These are phyloP conservation scores for Cephalotes varians DNA, from an alignment of 2,888 invertebrate genomes.

Conservation along the genomic window DNA sequence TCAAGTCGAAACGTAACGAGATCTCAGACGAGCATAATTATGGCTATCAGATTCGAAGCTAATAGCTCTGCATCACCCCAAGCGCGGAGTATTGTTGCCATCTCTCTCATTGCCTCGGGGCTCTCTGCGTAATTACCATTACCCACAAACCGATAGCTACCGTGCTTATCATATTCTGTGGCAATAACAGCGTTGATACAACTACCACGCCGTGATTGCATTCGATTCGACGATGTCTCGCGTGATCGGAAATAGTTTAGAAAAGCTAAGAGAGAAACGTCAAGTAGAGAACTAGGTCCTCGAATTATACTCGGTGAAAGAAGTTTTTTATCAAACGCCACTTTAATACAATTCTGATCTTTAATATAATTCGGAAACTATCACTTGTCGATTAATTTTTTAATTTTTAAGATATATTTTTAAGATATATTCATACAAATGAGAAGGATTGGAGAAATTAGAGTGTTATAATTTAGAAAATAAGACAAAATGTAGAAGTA, in stretches of 20 bases:
- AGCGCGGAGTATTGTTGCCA: slow-evolving; percentile 74
- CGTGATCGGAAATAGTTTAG: slow-evolving; percentile 51
- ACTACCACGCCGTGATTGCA: slow-evolving; percentile 70
- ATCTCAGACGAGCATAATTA: slow-evolving; percentile 75
- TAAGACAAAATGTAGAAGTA: neutral
- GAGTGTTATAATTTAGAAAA: neutral
- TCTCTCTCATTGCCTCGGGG: slow-evolving; percentile 76
- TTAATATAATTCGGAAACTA: neutral
- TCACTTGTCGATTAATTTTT: neutral
- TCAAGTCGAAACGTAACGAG: slow-evolving; percentile 61
- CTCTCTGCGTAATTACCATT: slow-evolving; percentile 81
- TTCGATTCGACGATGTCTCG: slow-evolving; percentile 64
- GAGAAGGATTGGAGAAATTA: neutral
- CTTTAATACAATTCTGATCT: neutral
- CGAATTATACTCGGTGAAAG: neutral
- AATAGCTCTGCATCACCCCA: slow-evolving; percentile 74
- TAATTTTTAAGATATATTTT: neutral
- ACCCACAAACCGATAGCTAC: slow-evolving; percentile 79
- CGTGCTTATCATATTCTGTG: slow-evolving; percentile 81
- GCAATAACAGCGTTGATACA: slow-evolving; percentile 73
- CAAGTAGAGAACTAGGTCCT: neutral
- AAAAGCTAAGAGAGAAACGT: slow-evolving; percentile 48
- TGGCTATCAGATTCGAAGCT: slow-evolving; percentile 76
- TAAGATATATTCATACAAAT: no score
- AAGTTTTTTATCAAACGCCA: neutral